Base-by-base conservation (phyloP, 2,888 invertebrate genomes). In the Melangyna quadrimaculata region DNA sequence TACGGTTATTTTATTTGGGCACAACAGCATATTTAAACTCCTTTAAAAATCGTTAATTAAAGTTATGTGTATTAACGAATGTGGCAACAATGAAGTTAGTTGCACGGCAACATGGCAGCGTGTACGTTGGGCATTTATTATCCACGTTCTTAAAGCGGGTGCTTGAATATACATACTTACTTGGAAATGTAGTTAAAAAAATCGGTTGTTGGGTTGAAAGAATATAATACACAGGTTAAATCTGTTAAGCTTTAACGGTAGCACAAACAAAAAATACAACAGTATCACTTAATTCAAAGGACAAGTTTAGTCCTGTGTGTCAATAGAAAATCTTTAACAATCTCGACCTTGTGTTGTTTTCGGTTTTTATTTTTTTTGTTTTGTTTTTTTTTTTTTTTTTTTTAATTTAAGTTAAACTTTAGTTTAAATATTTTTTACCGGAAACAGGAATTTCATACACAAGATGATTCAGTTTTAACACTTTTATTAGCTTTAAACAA, bases 91-190 rank as follows among this genome's bases (percentile, higher is more conserved):
- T 63, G 63, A 63, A 43, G 17, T 17, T 14, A 63, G 55, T 74
- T 61, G n/a, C 67, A 69, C 24, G 57, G 63, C 14, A 29, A 29
- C 19, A 29, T 51, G 48, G 67, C 55, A 72, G 45, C 19, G 43
- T n/a, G n/a, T 40, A 71, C 53, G 73, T 40, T 63, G n/a, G 37
- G 65, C 67, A 75, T 83, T 57, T 55, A 53, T 63, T 72, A 40
- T 78, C 43, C 79, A 59, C 37, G 67, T 43, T 57, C 48, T 29
- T 43, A 72, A n/a, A 57, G 71, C 71, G 81, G 72, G 45, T 61
- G 59, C 61, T 40, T 61, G 61, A 37, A 61, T 40, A 61, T 40
- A 40, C 19, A 70, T 83, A 78, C 78, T 74, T 83, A 83, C 83
- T 74, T 77, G 19, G n/a, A 55, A 22, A 45, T 19, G 17, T 40